Evolutionary conservation across 1,140 invertebrate species (phyloP).

Genomic region (Agrilus planipennis): DNA sequence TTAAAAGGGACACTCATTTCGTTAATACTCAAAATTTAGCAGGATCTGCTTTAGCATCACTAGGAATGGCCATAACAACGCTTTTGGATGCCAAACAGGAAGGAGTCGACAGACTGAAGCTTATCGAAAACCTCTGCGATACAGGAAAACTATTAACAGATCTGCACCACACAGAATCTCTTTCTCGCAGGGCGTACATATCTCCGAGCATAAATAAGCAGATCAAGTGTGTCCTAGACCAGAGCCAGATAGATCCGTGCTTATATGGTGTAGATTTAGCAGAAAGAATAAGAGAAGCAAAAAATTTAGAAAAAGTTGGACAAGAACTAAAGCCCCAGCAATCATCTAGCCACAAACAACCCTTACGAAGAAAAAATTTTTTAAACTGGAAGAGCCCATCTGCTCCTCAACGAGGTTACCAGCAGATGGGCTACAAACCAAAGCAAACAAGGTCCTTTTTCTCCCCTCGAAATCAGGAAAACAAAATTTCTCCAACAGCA

Average conservation of each 20-base stretch:
- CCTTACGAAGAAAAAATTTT: not conserved
- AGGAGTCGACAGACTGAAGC: not conserved
- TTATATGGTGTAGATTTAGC: not conserved
- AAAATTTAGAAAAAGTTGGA: not conserved
- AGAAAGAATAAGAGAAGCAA: not conserved
- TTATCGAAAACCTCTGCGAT: not conserved
- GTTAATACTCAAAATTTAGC: not conserved
- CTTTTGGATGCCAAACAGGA: not conserved
- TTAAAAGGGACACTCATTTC: not conserved
- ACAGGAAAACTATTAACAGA: not conserved
- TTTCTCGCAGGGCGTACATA: not conserved
- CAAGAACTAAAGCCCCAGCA: not conserved
- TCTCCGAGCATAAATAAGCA: not conserved
- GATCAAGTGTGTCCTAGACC: not conserved
- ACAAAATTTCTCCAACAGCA: too few relatives aligned
- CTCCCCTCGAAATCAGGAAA: too few relatives aligned
- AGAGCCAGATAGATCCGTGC: not conserved
- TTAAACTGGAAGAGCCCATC: conserved; percentile 10
- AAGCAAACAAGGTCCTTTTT: too few relatives aligned
- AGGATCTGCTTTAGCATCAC: not conserved
- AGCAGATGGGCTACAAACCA: not conserved
- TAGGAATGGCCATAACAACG: not conserved
- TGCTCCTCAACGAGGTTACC: not conserved
- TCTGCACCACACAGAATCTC: not conserved
- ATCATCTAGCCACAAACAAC: too few relatives aligned